Base-by-base conservation (phyloP, 2,888 invertebrate genomes). In the Erebia palarica region DNA sequence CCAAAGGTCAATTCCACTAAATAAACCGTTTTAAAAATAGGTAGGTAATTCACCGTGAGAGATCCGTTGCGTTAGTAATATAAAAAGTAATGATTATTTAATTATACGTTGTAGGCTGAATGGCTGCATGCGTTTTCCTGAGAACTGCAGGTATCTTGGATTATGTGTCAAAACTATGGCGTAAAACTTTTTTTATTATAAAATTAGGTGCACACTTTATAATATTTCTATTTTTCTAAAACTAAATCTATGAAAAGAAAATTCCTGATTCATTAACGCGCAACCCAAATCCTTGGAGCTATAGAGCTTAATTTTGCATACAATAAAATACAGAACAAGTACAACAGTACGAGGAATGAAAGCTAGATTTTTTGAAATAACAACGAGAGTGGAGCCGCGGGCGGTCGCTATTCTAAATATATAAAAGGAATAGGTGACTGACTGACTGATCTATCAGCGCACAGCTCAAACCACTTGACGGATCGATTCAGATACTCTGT, bases 61-160 rank as follows among this genome's bases (percentile, higher is more conserved):
- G 70, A 70, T 70, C 42, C 36, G 55, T 65, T 71, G 68, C 68
- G 71, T 65, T 69, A 42, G 63, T 70, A 57, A 68, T 72, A 49
- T 63, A 69, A 72, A 75, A 70, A 72, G 51, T 75, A 72, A 75
- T 73, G 72, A 72, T 74, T 68, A 75, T 75, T 73, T 75, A 75
- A 75, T 75, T 72, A 72, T 67, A 49, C 59, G 59, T 59, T 67
- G 69, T 59, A 49, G 67, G 67, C 42, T 67, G 58, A 64, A 64
- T 47, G 59, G 18, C n/a, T 65, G 59, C 49, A 65, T 13, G 42
- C 65, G 21, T 57, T 70, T 60, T 51, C 51, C 42, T 68, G 27
- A 63, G 66, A 42, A 8, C 66, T 13, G 68, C 66, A 13, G 70
- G 66, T 68, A 69, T 73, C 69, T 69, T 59, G 63, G 47, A 55